Percentiles rank a stretch among this genome's conserved stretches.
phyloP scores from a whole-genome alignment of 2,797 vertebrate genomes.

The Parauchenoglanis punctatus region DNA sequence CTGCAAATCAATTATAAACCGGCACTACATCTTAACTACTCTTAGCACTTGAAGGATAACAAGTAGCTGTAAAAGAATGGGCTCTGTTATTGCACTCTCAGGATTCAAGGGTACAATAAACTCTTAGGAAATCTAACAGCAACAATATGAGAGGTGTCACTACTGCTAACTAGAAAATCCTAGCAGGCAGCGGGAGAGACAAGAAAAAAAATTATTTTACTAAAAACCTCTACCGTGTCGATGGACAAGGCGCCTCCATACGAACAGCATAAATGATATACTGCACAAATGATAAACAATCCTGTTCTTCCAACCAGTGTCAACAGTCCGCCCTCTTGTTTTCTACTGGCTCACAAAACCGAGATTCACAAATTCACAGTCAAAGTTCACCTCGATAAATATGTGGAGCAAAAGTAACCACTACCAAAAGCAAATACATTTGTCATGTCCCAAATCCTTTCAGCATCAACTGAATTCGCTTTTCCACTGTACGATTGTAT shows the following conservation, averaged over 20 bases:
- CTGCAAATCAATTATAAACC: slow-evolving; percentile 11
- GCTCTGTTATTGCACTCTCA: neutral
- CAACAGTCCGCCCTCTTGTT: neutral
- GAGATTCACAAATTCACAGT: neutral
- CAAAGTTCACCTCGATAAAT: neutral
- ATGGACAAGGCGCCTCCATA: neutral
- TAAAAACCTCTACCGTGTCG: neutral
- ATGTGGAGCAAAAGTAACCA: neutral
- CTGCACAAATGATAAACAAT: neutral
- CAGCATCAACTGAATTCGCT: neutral
- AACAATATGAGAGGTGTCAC: neutral
- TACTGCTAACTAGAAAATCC: neutral
- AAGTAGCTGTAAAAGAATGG: neutral
- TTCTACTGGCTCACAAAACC: neutral
- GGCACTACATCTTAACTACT: neutral
- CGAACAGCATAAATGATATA: neutral
- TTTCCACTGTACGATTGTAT: neutral
- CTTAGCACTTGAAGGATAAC: neutral
- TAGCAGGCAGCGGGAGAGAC: neutral
- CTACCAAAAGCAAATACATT: neutral
- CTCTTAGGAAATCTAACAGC: neutral
- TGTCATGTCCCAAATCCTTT: neutral
- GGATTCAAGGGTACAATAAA: too few species aligned
- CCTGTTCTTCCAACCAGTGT: neutral
- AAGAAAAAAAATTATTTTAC: neutral